Conservation (phyloP, 2,797 vertebrate genomes). For the Notamacropus eugenii region DNA sequence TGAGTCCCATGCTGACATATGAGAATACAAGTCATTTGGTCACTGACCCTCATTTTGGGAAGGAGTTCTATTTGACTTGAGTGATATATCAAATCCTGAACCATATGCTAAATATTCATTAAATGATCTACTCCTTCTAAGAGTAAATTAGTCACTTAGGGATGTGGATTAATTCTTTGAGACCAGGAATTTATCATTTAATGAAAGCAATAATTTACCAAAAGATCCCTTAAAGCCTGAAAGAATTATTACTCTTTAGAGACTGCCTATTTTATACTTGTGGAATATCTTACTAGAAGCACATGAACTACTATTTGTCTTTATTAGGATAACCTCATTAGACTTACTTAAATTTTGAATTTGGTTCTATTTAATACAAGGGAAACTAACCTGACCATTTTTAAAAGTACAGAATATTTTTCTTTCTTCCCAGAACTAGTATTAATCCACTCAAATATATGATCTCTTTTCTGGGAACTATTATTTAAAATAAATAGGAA, state of each 20-base stretch:
- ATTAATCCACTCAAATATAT: background rate
- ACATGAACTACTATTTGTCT: background rate
- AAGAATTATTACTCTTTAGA: background rate
- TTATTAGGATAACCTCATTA: background rate
- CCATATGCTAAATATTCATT: background rate
- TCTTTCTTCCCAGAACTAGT: background rate
- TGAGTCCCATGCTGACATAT: background rate
- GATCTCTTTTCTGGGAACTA: background rate
- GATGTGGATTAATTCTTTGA: background rate
- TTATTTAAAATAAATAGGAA: conserved; percentile 1
- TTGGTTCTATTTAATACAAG: background rate
- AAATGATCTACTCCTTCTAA: background rate
- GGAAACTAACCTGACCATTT: background rate
- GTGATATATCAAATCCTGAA: background rate
- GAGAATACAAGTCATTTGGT: background rate
- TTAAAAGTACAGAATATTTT: background rate
- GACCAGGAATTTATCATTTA: background rate
- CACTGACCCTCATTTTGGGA: background rate
- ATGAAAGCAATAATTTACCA: background rate
- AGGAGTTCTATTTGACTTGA: background rate
- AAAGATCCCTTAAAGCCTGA: background rate
- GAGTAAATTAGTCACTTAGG: background rate
- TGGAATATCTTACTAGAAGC: background rate
- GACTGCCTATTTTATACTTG: background rate
- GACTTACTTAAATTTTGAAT: background rate